Evolutionary conservation across 1,140 invertebrate genomes (phyloP), one percentile per base, ranked within the genome.

Genomic region (Pentalonia nigronervosa): DNA sequence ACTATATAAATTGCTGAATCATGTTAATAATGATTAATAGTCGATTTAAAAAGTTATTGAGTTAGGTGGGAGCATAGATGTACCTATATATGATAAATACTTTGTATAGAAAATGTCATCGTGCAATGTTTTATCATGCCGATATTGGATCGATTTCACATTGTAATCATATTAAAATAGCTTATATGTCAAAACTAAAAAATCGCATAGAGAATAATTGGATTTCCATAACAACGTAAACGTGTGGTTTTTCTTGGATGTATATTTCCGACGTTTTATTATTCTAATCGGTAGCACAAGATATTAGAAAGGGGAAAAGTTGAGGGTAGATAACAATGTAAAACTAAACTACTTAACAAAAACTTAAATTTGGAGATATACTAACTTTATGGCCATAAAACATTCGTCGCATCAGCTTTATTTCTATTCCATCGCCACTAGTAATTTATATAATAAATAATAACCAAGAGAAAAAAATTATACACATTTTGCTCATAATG

Each of bases 301-400:
- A 30, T 45, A 17, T 30, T 21, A 92, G 45, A 50, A 48, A 48
- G 60, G 17, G 45, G n/a, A 76, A 50, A 92, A 92, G 90, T 92
- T 92, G 20, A 50, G 90, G 50, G n/a, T 83, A 92, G 90, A 92
- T 92, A 83, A 92, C 90, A 92, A 90, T 90, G 41, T 90, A 90
- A 90, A 90, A 90, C 89, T 90, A 67, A 90, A 92, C 90, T 92
- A 83, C 90, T 92, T 92, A 83, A 81, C 90, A 50, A 92, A 83
- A 92, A 92, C 90, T 92, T 92, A 83, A 92, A 92, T 92, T 83
- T 53, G 67, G 20, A 92, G 90, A 92, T 83, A 92, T 83, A 83
- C 67, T 81, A 92, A 92, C 60, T 81, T 92, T 92, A 83, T 92
- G 90, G 50, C 76, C 90, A 92, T 92, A 92, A 92, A 92, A 92